These are phyloP conservation scores for Cyprinus carpio DNA, from an alignment of 2,113 vertebrate species.

Conservation along the genomic window DNA sequence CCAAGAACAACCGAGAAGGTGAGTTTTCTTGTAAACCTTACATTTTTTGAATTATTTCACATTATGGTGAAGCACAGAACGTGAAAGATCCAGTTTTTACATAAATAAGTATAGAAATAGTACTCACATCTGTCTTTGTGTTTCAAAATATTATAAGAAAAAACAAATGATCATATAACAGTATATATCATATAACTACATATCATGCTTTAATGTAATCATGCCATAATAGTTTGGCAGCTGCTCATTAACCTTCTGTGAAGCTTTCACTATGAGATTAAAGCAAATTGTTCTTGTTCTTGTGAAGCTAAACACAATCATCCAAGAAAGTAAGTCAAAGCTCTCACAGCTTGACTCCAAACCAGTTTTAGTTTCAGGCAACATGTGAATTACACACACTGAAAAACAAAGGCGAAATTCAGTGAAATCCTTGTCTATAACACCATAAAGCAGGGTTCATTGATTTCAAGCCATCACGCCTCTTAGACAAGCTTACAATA, in stretches of 20 bases:
- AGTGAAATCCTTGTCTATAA: background rate
- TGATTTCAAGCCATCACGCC: background rate
- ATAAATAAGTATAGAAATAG: background rate
- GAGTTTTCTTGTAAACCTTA: background rate
- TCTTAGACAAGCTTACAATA: constrained; percentile 22
- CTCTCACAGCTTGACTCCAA: constrained; percentile 25
- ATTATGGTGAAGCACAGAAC: background rate
- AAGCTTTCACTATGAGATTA: constrained; percentile 19
- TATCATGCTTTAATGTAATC: background rate
- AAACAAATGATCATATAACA: background rate
- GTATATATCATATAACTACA: background rate
- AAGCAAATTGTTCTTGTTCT: constrained; percentile 39
- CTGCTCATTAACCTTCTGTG: constrained; percentile 6
- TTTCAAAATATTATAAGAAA: background rate
- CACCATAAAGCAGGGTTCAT: background rate
- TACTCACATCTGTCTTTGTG: background rate
- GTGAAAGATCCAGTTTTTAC: background rate
- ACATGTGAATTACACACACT: background rate
- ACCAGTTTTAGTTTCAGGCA: constrained; percentile 11
- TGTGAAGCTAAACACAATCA: constrained; percentile 33
- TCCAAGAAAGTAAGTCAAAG: constrained; percentile 10
- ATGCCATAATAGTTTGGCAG: constrained; percentile 9
- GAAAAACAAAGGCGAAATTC: constrained; percentile 22
- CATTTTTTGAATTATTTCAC: background rate
- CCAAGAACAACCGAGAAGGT: background rate